A percentile compares a stretch with the other conserved stretches of the same genome.
These are phyloP conservation scores for Busseola fusca DNA, from an alignment of 2,888 invertebrate species.

Conservation along the genomic window DNA sequence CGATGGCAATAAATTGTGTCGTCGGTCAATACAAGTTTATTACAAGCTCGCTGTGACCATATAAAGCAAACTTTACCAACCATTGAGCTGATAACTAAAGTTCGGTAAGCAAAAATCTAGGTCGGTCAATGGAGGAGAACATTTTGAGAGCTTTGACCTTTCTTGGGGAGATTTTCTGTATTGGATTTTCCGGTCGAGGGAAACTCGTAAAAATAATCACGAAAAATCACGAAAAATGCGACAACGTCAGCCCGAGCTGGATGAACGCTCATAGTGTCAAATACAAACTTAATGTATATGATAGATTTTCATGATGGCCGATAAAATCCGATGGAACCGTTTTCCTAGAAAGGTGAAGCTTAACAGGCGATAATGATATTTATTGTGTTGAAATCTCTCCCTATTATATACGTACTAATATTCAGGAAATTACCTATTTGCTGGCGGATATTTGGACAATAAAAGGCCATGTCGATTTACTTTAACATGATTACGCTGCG, in stretches of 20 bases:
- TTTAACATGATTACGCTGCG: not conserved
- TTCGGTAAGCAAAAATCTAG: conserved; percentile 34
- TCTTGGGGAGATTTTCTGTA: not conserved
- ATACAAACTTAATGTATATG: not conserved
- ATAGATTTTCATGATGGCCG: not conserved
- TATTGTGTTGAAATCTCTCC: not conserved
- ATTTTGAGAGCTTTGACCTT: conserved; percentile 19
- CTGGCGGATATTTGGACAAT: conserved; percentile 7
- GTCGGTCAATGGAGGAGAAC: conserved; percentile 2
- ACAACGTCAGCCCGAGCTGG: too few species aligned
- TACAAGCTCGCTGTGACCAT: conserved; percentile 15
- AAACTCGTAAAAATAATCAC: not conserved
- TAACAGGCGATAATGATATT: not conserved
- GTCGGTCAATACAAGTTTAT: conserved; percentile 25
- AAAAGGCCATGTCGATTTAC: not conserved
- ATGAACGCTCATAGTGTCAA: not conserved
- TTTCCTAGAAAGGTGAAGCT: not conserved
- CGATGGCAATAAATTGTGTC: conserved; percentile 14
- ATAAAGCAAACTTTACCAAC: conserved; percentile 15
- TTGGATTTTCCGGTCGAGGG: not conserved
- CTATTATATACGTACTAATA: not conserved
- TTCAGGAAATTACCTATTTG: conserved; percentile 3
- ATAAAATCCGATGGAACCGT: not conserved
- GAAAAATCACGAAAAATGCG: too few species aligned
- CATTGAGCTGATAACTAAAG: conserved; percentile 40